Evolutionary conservation across 2,113 vertebrate species (phyloP).

Genomic region (Ceratotherium simum): DNA sequence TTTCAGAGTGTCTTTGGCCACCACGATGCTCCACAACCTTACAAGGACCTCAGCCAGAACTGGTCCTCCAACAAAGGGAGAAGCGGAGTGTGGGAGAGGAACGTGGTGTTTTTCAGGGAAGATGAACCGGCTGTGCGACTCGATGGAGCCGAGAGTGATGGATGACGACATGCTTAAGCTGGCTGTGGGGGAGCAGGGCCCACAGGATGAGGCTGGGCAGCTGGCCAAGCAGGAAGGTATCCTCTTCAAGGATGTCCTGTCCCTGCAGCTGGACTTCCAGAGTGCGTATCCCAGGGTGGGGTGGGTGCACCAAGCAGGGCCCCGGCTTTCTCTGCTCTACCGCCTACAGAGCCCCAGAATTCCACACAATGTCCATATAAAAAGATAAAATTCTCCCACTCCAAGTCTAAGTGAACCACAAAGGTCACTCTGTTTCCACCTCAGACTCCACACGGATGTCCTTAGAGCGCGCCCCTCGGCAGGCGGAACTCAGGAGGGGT

Average conservation of each 20-base stretch:
- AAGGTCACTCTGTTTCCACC: background rate
- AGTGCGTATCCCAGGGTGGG: conserved; percentile 85
- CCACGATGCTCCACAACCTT: fast-evolving
- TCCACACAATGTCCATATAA: background rate
- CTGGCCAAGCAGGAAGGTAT: conserved; percentile 86
- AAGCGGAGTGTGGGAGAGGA: background rate
- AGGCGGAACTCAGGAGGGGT: background rate
- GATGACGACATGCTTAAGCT: conserved; percentile 89
- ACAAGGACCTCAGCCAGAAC: background rate
- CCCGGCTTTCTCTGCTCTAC: background rate
- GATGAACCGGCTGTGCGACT: conserved; percentile 84
- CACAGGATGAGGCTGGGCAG: conserved; percentile 80
- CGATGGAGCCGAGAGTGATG: conserved; percentile 86
- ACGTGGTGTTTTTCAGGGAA: conserved; percentile 53
- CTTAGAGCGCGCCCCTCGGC: background rate
- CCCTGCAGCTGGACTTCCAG: conserved; percentile 91
- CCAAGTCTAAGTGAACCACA: background rate
- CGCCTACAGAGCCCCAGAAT: background rate
- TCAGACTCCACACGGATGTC: background rate
- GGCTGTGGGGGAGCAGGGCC: conserved; percentile 88
- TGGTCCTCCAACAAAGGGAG: background rate
- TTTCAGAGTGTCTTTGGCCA: background rate
- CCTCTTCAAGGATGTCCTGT: conserved; percentile 85
- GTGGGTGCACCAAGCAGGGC: fast-evolving
- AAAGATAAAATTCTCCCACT: background rate